Evolutionary conservation across 2,888 invertebrate species (phyloP).

Genomic region (Neoscelio sp.): DNA sequence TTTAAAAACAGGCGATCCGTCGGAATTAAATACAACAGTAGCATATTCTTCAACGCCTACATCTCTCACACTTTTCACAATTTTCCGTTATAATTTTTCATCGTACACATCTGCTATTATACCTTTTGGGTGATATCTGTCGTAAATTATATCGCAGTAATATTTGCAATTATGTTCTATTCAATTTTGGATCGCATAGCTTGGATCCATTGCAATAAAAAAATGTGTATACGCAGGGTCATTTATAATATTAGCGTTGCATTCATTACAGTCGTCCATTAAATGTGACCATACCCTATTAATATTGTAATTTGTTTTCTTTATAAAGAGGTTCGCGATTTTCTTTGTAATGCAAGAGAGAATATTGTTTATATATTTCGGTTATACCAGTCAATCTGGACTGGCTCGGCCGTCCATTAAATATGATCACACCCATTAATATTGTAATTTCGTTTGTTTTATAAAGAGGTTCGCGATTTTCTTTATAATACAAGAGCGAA

Average conservation of each 20-base stretch:
- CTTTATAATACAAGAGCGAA: too few relatives aligned
- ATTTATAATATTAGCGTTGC: background rate
- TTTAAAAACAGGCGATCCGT: slow-evolving; percentile 4
- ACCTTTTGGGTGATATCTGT: background rate
- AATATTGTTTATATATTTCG: too few relatives aligned
- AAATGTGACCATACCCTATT: too few relatives aligned
- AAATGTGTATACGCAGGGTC: background rate
- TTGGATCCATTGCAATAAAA: slow-evolving; percentile 1
- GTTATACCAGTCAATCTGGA: too few relatives aligned
- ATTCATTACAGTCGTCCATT: slow-evolving; percentile 4
- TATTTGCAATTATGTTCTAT: background rate
- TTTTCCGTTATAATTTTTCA: slow-evolving; percentile 1
- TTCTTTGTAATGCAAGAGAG: too few relatives aligned
- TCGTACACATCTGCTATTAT: slow-evolving; percentile 2
- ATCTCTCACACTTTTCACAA: background rate
- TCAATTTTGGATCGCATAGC: background rate
- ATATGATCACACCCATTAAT: too few relatives aligned
- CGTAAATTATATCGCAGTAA: background rate
- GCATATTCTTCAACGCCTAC: background rate
- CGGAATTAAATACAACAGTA: slow-evolving; percentile 21
- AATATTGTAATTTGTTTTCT: too few relatives aligned
- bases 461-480: too few relatives aligned
- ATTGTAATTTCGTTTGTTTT: too few relatives aligned
- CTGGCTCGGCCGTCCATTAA: too few relatives aligned
- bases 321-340: too few relatives aligned